phyloP scores from a whole-genome alignment of 2,797 vertebrate species.

The Oreochromis mossambicus region DNA sequence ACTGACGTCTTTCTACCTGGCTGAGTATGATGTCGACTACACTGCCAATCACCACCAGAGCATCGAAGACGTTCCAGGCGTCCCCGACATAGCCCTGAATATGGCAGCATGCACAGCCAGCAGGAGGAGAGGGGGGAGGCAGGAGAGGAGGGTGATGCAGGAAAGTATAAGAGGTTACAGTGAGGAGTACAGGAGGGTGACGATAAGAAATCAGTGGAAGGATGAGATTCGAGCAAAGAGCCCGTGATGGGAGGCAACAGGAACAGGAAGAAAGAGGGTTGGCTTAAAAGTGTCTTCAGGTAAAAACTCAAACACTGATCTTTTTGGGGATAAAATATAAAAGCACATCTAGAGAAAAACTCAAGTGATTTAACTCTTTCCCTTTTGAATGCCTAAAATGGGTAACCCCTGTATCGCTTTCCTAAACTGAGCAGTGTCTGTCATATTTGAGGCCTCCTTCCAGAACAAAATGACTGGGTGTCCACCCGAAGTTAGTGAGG shows the following conservation, averaged over 20 bases:
- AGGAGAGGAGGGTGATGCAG: neutral
- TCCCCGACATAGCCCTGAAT: constrained; percentile 97
- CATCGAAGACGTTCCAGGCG: constrained; percentile 99
- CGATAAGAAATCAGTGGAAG: neutral
- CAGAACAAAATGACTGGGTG: neutral
- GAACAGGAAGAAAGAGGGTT: neutral
- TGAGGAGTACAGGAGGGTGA: neutral
- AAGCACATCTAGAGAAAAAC: neutral
- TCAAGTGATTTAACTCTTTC: neutral
- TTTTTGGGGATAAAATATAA: neutral
- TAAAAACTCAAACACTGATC: neutral
- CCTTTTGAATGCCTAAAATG: neutral
- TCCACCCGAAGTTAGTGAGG: neutral
- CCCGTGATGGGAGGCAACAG: neutral
- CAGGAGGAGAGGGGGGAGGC: neutral
- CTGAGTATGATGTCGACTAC: constrained; percentile 99
- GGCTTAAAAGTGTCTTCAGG: neutral
- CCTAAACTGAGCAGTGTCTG: neutral
- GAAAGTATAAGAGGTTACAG: constrained; percentile 10
- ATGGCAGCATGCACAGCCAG: constrained; percentile 80
- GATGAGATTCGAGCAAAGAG: neutral
- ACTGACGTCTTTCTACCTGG: constrained; percentile 85
- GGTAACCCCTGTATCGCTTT: neutral
- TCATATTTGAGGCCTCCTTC: neutral
- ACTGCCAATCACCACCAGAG: constrained; percentile 99